Base-by-base conservation (phyloP, 2,888 invertebrate genomes). In the Cryptocephalus primarius region DNA sequence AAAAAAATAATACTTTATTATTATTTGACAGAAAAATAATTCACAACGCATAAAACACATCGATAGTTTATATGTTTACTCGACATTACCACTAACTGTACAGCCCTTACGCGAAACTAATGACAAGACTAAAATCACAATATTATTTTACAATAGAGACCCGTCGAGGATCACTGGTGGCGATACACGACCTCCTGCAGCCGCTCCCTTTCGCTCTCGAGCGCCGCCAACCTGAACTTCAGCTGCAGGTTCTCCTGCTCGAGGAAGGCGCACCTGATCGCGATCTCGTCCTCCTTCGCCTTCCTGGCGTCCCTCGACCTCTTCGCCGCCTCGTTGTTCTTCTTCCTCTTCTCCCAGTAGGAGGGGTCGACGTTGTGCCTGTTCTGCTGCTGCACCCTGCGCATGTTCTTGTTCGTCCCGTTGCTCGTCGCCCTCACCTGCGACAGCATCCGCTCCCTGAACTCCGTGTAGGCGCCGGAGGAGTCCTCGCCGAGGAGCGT, bases 261-360 rank as follows among this genome's bases (percentile, higher is more conserved):
- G 13, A 95, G 73, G 59, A 83, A 87, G 0, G 88, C 85, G 1
- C 91, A 90, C 48, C 91, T 75, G 38, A 94, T 85, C 0, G 93
- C 91, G 43, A 94, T 83, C 58, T 92, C 90, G 55, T 94, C 91
- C 66, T 96, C 95, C 59, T 94, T 88, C 39, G 87, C 81, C 57
- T 92, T 77, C 48, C 96, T 75, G 1, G 91, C 82, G 61, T 96
- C 95, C 3, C 96, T 76, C 0, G 93, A 94, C 56, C 92, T 78
- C 69, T 96, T 96, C 0, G 96, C 96, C 0, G 96, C 95, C 52
- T 85, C 88, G 66, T 96, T 96, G 68, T 96, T 96, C 64, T 91
- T 89, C 54, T 87, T 79, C 9, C 95, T 73, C 46, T 92, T 79
- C 59, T 89, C 92, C 73, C 85, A 85, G 65, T 96, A 96, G 0